phyloP scores from a whole-genome alignment of 1,140 invertebrate genomes.

The Mactra quadrangularis region DNA sequence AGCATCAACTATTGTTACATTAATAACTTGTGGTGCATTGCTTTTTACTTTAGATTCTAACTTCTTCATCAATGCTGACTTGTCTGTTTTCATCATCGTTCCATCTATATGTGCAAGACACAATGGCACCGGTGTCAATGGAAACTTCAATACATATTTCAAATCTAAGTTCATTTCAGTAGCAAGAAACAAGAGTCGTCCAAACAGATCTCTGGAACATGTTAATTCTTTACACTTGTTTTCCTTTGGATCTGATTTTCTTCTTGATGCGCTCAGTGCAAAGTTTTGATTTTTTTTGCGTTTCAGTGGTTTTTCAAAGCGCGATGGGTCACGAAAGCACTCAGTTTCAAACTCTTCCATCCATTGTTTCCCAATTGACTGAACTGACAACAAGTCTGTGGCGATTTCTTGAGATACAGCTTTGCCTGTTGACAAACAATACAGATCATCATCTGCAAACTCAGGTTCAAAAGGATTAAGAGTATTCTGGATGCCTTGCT shows the following conservation, averaged over 20 bases:
- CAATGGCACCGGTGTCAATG: constrained; percentile 26
- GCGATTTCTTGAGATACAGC: constrained; percentile 12
- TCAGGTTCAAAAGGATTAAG: constrained; percentile 12
- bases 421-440: constrained; percentile 26
- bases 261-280: background rate
- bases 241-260: background rate
- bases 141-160: constrained; percentile 3
- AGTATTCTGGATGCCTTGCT: background rate
- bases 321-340: constrained; percentile 4
- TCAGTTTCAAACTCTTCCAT: constrained; percentile 11
- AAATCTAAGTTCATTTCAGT: constrained; percentile 31
- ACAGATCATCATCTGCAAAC: constrained; percentile 8
- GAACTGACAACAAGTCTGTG: background rate
- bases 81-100: constrained; percentile 17
- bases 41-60: constrained; percentile 1
- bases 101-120: constrained; percentile 19
- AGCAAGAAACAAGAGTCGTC: constrained; percentile 16
- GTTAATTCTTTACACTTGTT: background rate
- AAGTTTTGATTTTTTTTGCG: constrained; percentile 9
- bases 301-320: constrained; percentile 4
- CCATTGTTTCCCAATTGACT: background rate
- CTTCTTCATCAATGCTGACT: constrained; percentile 21
- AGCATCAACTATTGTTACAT: constrained; percentile 34
- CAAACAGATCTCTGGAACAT: constrained; percentile 43
- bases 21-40: background rate